Conservation (phyloP, 1,140 invertebrate species). For the Diorhabda carinulata region DNA sequence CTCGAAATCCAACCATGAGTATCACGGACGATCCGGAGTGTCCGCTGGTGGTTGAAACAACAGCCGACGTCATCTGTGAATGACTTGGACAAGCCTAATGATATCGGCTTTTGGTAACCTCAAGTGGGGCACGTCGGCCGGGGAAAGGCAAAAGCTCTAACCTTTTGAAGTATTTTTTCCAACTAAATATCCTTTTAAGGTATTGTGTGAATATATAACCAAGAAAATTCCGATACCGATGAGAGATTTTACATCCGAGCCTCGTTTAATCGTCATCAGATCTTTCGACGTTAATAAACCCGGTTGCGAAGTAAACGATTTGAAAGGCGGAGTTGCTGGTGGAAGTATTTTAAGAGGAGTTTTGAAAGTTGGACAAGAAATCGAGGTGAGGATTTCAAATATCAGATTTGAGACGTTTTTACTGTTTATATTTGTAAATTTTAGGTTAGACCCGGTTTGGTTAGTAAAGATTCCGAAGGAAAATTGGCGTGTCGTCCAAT, state of each 20-base stretch:
- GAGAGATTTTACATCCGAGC: conserved; percentile 91
- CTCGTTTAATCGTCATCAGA: conserved; percentile 96
- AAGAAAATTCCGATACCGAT: conserved; percentile 97
- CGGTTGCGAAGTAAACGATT: conserved; percentile 96
- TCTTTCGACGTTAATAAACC: conserved; percentile 99
- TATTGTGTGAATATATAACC: conserved; percentile 95
- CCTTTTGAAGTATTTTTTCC: too few relatives aligned
- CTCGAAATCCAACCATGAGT: too few relatives aligned
- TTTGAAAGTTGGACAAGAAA: conserved; percentile 75
- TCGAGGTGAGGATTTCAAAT: conserved; percentile 51
- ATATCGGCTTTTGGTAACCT: too few relatives aligned
- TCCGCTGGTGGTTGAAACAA: too few relatives aligned
- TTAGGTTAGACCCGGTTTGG: conserved; percentile 91
- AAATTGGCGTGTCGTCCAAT: conserved; percentile 95
- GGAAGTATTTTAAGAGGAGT: conserved; percentile 96
- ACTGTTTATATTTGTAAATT: conserved; percentile 6
- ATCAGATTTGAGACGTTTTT: background rate
- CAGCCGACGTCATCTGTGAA: too few relatives aligned
- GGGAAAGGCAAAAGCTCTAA: too few relatives aligned
- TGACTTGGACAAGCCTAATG: too few relatives aligned
- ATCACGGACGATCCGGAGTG: too few relatives aligned
- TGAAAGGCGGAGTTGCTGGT: conserved; percentile 98
- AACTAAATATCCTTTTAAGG: conserved; percentile 44
- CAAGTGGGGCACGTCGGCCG: too few relatives aligned
- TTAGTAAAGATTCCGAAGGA: conserved; percentile 94